Percentiles rank a stretch among this genome's conserved stretches.
Evolutionary conservation across 1,140 invertebrate species (phyloP).

Genomic region (Meloidogyne hapla): DNA sequence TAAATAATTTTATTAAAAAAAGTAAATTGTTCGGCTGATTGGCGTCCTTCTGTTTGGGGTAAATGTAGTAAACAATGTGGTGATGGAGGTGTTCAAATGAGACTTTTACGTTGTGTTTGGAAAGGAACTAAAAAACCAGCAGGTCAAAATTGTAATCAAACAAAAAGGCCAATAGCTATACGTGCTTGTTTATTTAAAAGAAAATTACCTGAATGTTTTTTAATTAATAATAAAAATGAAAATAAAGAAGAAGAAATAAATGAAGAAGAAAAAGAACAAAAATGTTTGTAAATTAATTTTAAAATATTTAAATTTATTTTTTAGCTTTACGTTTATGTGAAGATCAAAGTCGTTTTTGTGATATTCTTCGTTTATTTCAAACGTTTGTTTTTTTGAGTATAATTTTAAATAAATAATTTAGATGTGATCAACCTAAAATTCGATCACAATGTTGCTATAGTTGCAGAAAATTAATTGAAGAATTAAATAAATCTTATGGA

Average conservation of each 20-base stretch:
- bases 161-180: conserved; percentile 41
- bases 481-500: not conserved
- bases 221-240: not conserved
- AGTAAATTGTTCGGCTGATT: conserved; percentile 51
- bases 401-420: conserved; percentile 27
- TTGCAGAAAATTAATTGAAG: conserved; percentile 26
- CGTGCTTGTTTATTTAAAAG: conserved; percentile 31
- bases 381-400: conserved; percentile 38
- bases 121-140: conserved; percentile 48
- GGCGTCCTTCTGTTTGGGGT: conserved; percentile 47
- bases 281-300: conserved; percentile 16
- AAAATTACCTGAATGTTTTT: conserved; percentile 28
- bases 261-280: conserved; percentile 26
- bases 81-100: conserved; percentile 51
- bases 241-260: not conserved
- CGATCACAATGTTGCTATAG: conserved; percentile 41
- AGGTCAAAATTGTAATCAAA: conserved; percentile 45
- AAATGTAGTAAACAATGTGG: conserved; percentile 49
- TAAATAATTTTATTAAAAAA: not conserved
- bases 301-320: conserved; percentile 7
- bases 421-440: conserved; percentile 47
- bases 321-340: conserved; percentile 24
- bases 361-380: conserved; percentile 46
- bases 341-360: conserved; percentile 47
- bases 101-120: conserved; percentile 50